These are phyloP conservation scores for Coptodon bakossiorum DNA, from an alignment of 2,113 vertebrate species.

Conservation along the genomic window DNA sequence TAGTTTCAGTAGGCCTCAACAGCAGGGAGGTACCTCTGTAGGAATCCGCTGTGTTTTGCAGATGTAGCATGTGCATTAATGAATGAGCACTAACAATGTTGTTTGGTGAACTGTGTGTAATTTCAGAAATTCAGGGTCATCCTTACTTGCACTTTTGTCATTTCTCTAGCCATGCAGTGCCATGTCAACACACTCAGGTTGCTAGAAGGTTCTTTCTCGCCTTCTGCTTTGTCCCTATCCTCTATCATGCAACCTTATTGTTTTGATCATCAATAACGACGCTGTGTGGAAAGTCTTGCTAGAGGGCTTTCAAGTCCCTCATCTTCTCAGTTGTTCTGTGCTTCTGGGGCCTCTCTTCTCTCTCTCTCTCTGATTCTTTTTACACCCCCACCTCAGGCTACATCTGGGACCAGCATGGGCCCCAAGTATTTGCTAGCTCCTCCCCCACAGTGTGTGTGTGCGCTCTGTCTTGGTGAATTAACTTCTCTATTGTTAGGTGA, in stretches of 20 bases:
- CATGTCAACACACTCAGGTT: neutral
- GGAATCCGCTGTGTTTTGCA: neutral
- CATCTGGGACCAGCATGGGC: conserved; percentile 12
- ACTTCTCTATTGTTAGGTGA: conserved; percentile 47
- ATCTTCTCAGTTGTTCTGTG: conserved; percentile 4
- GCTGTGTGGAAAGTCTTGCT: neutral
- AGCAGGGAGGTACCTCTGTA: neutral
- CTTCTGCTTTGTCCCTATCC: neutral
- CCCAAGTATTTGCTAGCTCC: conserved; percentile 10
- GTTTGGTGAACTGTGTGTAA: conserved; percentile 7
- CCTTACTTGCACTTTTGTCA: neutral
- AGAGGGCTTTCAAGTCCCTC: neutral
- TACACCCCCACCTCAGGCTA: conserved; percentile 1
- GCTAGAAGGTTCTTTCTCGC: neutral
- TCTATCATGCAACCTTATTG: neutral
- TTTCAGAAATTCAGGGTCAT: neutral
- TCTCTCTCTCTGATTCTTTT: neutral
- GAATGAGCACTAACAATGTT: neutral
- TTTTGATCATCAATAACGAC: conserved; percentile 8
- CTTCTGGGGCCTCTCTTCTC: neutral
- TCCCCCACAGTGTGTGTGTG: conserved; percentile 24
- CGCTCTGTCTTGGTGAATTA: conserved; percentile 27
- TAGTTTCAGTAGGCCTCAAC: neutral
- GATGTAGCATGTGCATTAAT: neutral
- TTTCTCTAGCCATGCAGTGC: neutral